Evolutionary conservation across 2,797 vertebrate genomes (phyloP), one percentile per base, ranked within the genome.

Genomic region (Zenarchopterus dispar): DNA sequence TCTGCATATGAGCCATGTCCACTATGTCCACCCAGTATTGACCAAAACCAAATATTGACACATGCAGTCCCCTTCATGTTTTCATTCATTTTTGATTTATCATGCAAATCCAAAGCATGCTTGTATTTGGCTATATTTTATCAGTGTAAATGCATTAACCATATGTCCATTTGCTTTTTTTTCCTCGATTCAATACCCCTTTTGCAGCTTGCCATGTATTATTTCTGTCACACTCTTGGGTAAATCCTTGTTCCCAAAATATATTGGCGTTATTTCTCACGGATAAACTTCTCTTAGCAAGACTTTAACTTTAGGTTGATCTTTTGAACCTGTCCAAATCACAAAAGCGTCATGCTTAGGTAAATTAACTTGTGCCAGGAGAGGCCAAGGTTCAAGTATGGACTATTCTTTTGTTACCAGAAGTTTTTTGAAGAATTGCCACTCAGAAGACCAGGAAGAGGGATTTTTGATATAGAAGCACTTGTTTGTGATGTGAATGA

Each of bases 401-500:
- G 45, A 64, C 75, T 0, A 3, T 47, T 56, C 18, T 51, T 36
- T 55, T 46, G 36, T 10, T 56, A 85, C 85, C 76, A 84, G 71
- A 78, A 45, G 55, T 56, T 81, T 61, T 75, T 57, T 70, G 73
- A 84, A 77, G 54, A 57, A 63, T 63, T 58, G 56, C 53, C 48
- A 22, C 71, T 82, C 54, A 28, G 39, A 55, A 44, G 62, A 73
- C 61, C 52, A 71, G 17, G 33, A 56, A 48, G 57, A 61, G 46
- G 51, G 64, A n/a, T 46, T 54, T 62, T 80, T 63, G 81, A 78
- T 71, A 74, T 56, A 22, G 50, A 67, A 57, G 61, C 45, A 36
- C 60, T 54, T 70, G 71, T 83, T 72, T 85, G 54, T 78, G 71
- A 77, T 77, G 51, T 76, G 55, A 78, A 75, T 63, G 74, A 62